Evolutionary conservation across 2,797 vertebrate species (phyloP), one percentile per base, ranked within the genome.

Genomic region (Thunnus albacares): DNA sequence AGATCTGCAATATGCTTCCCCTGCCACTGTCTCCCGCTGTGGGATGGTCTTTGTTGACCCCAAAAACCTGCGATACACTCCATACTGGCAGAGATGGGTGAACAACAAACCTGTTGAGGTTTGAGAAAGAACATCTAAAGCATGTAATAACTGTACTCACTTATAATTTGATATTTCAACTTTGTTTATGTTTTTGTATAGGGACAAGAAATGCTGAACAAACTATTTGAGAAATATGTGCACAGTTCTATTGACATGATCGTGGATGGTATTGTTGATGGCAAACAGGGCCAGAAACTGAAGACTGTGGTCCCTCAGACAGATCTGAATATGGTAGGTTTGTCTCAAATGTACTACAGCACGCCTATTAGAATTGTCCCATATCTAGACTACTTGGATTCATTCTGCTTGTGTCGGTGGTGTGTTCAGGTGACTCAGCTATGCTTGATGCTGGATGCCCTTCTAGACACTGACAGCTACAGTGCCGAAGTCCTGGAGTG

Each of bases 1-100:
- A 24, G 24, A 24, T 24, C 92, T 99, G 63, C 98, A 98, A 77
- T 97, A 98, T 45, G 98, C 98, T 20, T 99, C 98, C 22, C 98
- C 98, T 62, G 98, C 98, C 15, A 99, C 98, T 0, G 98, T 99
- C 47, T 99, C 98, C 17, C 97, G 98, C 58, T 99, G 98, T 72
- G 98, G 98, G 56, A 99, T 99, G 97, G 98, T 99, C 67, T 99
- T 96, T 87, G 97, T 99, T 82, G 98, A 99, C 87, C 98, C 98
- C 45, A 98, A 99, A 94, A 99, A 99, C 75, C 92, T 99, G 87
- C 95, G 94, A 71, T 99, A 97, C 56, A 79, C 88, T 8, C 98
- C 98, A 1, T 99, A 94, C 92, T 99, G 98, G 98, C 93, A 97
- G 75, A 99, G 95, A 83, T 99, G 98, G 98, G 67, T 97, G 28